Evolutionary conservation across 2,888 invertebrate species (phyloP), one percentile per base, ranked within the genome.

Genomic region (Caenorhabditis sp.): DNA sequence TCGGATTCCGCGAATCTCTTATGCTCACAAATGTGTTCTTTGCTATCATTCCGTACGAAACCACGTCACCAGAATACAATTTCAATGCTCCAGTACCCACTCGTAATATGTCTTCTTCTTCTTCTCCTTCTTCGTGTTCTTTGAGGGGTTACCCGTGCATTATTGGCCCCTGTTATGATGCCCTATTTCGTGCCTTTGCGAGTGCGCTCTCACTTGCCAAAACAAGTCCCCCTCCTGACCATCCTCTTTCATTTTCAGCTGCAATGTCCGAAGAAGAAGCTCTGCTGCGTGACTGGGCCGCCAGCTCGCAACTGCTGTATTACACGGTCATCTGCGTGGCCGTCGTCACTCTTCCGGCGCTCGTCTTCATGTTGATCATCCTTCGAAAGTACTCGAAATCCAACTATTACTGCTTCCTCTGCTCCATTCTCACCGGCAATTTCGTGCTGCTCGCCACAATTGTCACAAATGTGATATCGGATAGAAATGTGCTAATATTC

Each of bases 361-460:
- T 73, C 6, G 22, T 73, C 8, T 43, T 63, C 43, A 65, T 63
- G 58, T 24, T 58, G 15, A 22, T 52, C n/a, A 13, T 58, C 7
- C 45, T 73, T 0, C 15, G 65, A 11, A 73, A 52, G 26, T 52
- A 71, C 55, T 46, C 35, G 7, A 63, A 65, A 43, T 65, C 65
- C 22, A 58, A 78, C 22, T 80, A 77, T 52, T 82, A 76, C 65
- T 66, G 71, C n/a, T 82, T 78, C 35, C 52, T 80, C 27, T 56
- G 62, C 35, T 74, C 82, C 9, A 82, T 82, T 50, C 76, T 79
- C 35, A 27, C 62, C 22, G 82, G 79, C 26, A 80, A 82, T 43
- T 77, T 82, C 24, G 46, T 82, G 13, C 66, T 80, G 5, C 52
- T 82, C n/a, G 73, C 63, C 22, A 73, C 73, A 1, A 65, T 73